Conservation (phyloP, 1,140 invertebrate genomes). For the Protaetia brevitarsis region DNA sequence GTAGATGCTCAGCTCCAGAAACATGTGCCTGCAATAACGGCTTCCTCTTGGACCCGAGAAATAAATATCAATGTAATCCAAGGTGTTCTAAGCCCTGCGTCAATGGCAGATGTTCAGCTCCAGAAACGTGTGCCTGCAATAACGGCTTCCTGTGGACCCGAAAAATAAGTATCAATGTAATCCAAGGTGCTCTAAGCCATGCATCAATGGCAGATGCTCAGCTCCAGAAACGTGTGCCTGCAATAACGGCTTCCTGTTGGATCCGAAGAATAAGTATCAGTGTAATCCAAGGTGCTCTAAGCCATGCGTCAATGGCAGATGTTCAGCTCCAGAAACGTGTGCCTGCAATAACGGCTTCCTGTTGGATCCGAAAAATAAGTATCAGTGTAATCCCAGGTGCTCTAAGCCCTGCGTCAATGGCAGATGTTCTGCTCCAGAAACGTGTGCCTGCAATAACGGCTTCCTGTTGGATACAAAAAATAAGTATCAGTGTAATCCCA, state of each 20-base stretch:
- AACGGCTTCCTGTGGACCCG: conserved; percentile 35
- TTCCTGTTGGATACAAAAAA: conserved; percentile 53
- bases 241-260: conserved; percentile 44
- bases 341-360: conserved; percentile 53
- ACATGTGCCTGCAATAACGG: conserved; percentile 53
- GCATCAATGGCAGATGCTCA: conserved; percentile 39
- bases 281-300: conserved; percentile 48
- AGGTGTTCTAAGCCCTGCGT: conserved; percentile 35
- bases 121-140: conserved; percentile 54
- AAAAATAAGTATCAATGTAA: conserved; percentile 43
- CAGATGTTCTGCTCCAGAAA: background rate
- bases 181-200: conserved; percentile 47
- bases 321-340: conserved; percentile 54
- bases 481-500: conserved; percentile 28
- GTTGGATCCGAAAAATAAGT: conserved; percentile 46
- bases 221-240: conserved; percentile 41
- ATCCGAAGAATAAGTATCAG: too few relatives aligned
- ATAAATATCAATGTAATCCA: conserved; percentile 30
- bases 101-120: conserved; percentile 53
- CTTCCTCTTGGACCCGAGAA: conserved; percentile 48
- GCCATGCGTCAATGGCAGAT: conserved; percentile 49
- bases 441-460: conserved; percentile 56
- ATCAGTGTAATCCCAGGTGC: conserved; percentile 54
- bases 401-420: conserved; percentile 53
- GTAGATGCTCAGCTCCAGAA: conserved; percentile 49